Evolutionary conservation across 2,113 vertebrate species (phyloP).

Genomic region (Oenanthe melanoleuca): DNA sequence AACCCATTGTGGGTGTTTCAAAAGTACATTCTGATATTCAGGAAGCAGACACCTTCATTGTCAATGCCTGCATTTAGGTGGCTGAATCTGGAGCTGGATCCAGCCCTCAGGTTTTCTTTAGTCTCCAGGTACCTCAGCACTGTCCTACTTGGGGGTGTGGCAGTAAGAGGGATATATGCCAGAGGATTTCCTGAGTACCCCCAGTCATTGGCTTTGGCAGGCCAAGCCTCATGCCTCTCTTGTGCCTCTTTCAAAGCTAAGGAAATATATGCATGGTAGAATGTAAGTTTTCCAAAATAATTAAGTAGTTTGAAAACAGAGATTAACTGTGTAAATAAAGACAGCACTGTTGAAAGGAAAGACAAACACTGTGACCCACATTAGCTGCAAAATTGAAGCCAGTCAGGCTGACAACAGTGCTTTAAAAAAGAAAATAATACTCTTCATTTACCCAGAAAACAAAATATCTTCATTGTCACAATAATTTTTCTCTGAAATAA

Average conservation of each 20-base stretch:
- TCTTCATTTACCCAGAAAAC: neutral
- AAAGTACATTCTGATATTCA: neutral
- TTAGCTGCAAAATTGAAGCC: slow-evolving; percentile 26
- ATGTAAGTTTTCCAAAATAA: slow-evolving; percentile 4
- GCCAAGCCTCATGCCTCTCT: neutral
- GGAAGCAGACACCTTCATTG: neutral
- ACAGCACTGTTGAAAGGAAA: neutral
- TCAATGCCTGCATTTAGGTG: neutral
- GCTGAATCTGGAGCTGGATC: neutral
- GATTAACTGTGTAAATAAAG: slow-evolving; percentile 39
- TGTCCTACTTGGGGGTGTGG: neutral
- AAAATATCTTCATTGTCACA: neutral
- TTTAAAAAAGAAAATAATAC: slow-evolving; percentile 26
- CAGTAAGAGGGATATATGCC: neutral
- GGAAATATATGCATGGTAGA: neutral
- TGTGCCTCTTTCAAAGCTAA: neutral
- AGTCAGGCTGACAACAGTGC: neutral
- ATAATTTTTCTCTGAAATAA: neutral
- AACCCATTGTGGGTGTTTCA: fast-evolving
- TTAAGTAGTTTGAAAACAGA: neutral
- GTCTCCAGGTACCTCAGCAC: neutral
- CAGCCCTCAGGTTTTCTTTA: neutral
- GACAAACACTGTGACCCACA: slow-evolving; percentile 4
- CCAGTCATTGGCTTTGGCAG: neutral
- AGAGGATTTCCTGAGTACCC: neutral